Conservation (phyloP, 1,140 invertebrate species). For the Tetragonula clypearis region DNA sequence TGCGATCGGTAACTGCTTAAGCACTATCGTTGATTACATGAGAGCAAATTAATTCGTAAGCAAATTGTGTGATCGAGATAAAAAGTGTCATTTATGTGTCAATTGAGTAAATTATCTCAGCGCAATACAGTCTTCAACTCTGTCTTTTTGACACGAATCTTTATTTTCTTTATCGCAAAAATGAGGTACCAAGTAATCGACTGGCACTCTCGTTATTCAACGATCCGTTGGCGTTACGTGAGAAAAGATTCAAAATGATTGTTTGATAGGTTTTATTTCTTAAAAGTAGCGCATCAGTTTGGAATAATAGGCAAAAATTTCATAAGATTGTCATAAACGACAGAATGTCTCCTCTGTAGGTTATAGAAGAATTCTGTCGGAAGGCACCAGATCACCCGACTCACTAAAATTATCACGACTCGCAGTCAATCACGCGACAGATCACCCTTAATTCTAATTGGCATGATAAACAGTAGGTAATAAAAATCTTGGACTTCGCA, state of each 20-base stretch:
- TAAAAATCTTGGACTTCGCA: background rate
- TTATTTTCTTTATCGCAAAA: background rate
- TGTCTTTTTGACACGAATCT: background rate
- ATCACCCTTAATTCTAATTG: background rate
- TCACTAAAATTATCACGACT: background rate
- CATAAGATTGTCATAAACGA: background rate
- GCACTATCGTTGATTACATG: background rate
- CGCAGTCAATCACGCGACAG: background rate
- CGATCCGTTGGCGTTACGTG: background rate
- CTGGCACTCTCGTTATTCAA: background rate
- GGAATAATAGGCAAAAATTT: background rate
- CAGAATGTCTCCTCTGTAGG: background rate
- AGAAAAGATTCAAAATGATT: background rate
- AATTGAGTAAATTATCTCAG: background rate
- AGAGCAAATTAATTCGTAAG: background rate
- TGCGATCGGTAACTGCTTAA: background rate
- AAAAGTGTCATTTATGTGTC: background rate
- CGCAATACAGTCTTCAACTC: conserved; percentile 7
- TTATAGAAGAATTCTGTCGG: background rate
- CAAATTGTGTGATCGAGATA: background rate
- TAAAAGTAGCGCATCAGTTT: background rate
- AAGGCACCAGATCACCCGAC: conserved; percentile 12
- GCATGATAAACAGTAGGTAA: conserved; percentile 1
- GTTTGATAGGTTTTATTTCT: conserved; percentile 4
- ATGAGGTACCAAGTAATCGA: background rate